These are phyloP conservation scores for Dermatemys mawii DNA, from an alignment of 2,113 vertebrate species.

Conservation along the genomic window DNA sequence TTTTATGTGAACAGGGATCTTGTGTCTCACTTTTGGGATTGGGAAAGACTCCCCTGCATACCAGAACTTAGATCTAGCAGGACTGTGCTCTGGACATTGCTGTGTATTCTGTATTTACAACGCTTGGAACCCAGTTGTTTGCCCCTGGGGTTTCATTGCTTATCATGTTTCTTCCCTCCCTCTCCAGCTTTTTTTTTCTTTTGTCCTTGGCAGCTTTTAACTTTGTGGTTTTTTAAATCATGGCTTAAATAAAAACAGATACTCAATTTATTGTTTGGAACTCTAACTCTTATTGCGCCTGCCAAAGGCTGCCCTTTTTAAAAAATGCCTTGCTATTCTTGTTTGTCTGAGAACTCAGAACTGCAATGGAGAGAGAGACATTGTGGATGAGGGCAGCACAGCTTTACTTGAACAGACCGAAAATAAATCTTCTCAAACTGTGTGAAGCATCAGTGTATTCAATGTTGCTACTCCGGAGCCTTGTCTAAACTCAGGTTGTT, in stretches of 20 bases:
- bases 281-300: slow-evolving; percentile 49
- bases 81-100: slow-evolving; percentile 23
- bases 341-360: slow-evolving; percentile 50
- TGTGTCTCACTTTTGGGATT: not conserved
- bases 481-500: not conserved
- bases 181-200: not conserved
- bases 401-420: slow-evolving; percentile 35
- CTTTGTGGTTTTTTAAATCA: slow-evolving; percentile 7
- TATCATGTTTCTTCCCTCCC: not conserved
- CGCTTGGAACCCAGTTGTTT: slow-evolving; percentile 47
- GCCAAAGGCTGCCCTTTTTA: slow-evolving; percentile 65
- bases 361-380: slow-evolving; percentile 4
- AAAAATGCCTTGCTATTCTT: slow-evolving; percentile 28
- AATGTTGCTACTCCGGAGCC: not conserved
- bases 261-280: slow-evolving; percentile 37
- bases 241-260: slow-evolving; percentile 29
- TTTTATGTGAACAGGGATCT: not conserved
- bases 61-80: not conserved
- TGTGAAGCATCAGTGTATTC: not conserved
- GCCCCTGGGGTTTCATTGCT: not conserved
- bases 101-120: not conserved
- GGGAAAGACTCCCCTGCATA: not conserved
- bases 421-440: slow-evolving; percentile 61
- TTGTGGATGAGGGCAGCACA: slow-evolving; percentile 18
- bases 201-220: slow-evolving; percentile 56